Evolutionary conservation across 2,113 vertebrate species (phyloP), one percentile per base, ranked within the genome.

Genomic region (Callorhinus ursinus): DNA sequence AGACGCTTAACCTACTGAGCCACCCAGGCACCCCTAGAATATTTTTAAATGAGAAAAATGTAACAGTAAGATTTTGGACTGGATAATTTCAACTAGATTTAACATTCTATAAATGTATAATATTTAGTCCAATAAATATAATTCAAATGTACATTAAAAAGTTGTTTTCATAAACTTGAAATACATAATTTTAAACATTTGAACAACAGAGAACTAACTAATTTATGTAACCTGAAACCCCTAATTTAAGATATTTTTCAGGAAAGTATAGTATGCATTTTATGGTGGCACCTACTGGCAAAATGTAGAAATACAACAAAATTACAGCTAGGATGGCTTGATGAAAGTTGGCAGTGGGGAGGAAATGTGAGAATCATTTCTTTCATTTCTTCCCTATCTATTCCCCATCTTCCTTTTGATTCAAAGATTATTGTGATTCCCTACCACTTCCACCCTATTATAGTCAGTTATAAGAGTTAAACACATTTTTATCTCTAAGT

Each of bases 251-350:
- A 89, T n/a, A 76, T 71, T 92, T 96, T 85, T 81, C 77, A 97
- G 71, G 63, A 82, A 72, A 93, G 49, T 79, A 69, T 1, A 85
- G 71, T 63, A 83, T 49, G 93, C 33, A 91, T 96, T 97, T 96
- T 90, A 88, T 57, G 87, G 95, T 92, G 97, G 96, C 95, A 97
- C 55, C 98, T 97, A 91, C 97, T 95, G 97, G 95, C 69, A 97
- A 89, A 93, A 36, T 69, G 15, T 31, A 83, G 90, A 95, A 97
- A 93, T 95, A 88, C 96, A 96, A 69, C 36, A 86, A 71, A 59
- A 67, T 39, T 63, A 42, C 5, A 53, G 49, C 31, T 82, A 79
- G 82, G 10, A 92, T 61, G 77, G 72, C 39, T 65, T 77, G 61
- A 36, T 15, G 84, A 95, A 93, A 95, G 36, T 24, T 36, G 59